Base-by-base conservation (phyloP, 2,888 invertebrate genomes). In the Calameuta pallipes region DNA sequence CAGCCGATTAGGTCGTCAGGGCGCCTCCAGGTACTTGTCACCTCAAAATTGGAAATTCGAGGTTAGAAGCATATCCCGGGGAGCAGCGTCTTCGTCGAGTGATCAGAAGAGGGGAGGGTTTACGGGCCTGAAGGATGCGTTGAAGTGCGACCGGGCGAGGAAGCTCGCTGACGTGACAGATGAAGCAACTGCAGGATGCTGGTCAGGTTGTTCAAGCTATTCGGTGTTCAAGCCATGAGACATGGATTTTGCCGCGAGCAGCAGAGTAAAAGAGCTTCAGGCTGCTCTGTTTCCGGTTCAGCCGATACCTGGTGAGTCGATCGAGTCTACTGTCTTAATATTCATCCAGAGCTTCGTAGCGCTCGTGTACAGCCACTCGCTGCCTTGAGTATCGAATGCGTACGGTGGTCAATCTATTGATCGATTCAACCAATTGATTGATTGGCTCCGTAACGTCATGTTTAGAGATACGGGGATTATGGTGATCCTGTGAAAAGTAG, bases 181-280 rank as follows among this genome's bases (percentile, higher is more conserved):
- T 84, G 81, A 82, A 80, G 78, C 80, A 56, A 76, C 74, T 78
- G 56, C 56, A 80, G 78, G 77, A 83, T 82, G 83, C 81, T 80
- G 76, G 77, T 80, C 76, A 81, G 80, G 71, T 79, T 73, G 80
- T 84, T 78, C 76, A 81, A 80, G 80, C 81, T 83, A 78, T 81
- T 82, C 79, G 84, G 80, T 79, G 81, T 80, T 79, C 80, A 79
- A 79, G 77, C 75, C 75, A 78, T 81, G 77, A 74, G 85, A 84
- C 84, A 87, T 84, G 80, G 82, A 83, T 81, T 82, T 84, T 77
- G 76, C 85, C 75, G 80, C 82, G 76, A 85, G 78, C 82, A 88
- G 93, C 83, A 93, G 92, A 90, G 95, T 95, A 69, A 94, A 93
- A 90, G 93, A 94, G 79, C 92, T 95, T 80, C 95, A 95, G 90